Evolutionary conservation across 2,113 vertebrate species (phyloP), one percentile per base, ranked within the genome.

Genomic region (Bubo blakistoni): DNA sequence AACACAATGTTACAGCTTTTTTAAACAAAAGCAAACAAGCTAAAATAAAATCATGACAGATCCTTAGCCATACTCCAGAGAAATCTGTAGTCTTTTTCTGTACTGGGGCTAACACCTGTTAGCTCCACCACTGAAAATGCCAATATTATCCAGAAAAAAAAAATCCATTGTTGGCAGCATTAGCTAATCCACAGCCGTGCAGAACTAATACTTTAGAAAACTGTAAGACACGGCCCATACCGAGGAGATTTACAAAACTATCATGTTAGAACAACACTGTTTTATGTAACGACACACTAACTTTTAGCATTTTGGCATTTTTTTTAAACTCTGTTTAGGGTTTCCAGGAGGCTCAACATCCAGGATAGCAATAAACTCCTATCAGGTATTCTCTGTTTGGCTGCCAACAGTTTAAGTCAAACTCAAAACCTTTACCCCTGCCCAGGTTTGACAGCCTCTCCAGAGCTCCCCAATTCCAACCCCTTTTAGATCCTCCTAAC

Each of bases 261-360:
- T 6, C 26, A 3, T 0, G 0, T 32, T 4, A 7, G 18, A 26
- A 3, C 21, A 73, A 29, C 19, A 0, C 30, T 22, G 2, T 0
- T 42, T 9, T 16, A 10, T 3, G 7, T 9, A 12, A 17, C 0
- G 0, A 16, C 49, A 46, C 8, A 1, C 59, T 16, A 5, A 20
- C 7, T 24, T 55, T 9, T 1, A 15, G 14, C 27, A 7, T 19
- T 30, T 20, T 0, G 1, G 32, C 49, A 5, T 15, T 55, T 54
- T 44, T 46, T 47, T 61, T 18, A 34, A 42, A 61, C 34, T 16
- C 42, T 0, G 1, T 34, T 72, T 15, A 30, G 29, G 14, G 16
- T 78, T 67, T 20, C 27, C 30, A 30, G 36, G 16, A 76, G 14
- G 29, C 27, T 30, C n/a, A 46, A 42, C 17, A 36, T 2, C 14